A percentile compares a stretch with the other conserved stretches of the same genome.
Evolutionary conservation across 2,113 vertebrate genomes (phyloP).

Genomic region (Vulpes vulpes): DNA sequence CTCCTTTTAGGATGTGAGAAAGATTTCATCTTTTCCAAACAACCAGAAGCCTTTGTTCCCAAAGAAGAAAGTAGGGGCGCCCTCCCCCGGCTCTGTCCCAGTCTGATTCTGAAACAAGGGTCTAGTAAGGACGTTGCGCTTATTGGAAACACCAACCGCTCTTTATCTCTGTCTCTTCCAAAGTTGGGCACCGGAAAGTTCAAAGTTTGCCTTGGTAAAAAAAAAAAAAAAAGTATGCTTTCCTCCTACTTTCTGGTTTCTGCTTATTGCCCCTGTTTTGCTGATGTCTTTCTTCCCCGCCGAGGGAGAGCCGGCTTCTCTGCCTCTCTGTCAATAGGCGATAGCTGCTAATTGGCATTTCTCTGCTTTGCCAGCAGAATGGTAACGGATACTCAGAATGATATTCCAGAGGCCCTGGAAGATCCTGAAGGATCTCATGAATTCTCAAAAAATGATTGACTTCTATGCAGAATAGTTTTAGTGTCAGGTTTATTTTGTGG

Average conservation of each 20-base stretch:
- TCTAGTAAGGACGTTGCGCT: background rate
- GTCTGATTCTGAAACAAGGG: background rate
- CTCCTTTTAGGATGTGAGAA: conserved; percentile 34
- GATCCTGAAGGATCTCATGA: conserved; percentile 45
- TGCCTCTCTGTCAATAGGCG: conserved; percentile 15
- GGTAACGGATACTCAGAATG: conserved; percentile 60
- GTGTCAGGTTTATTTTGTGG: conserved; percentile 37
- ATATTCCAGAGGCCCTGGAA: background rate
- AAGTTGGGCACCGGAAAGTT: background rate
- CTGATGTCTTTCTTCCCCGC: background rate
- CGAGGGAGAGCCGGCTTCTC: conserved; percentile 27
- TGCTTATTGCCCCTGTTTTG: conserved; percentile 47
- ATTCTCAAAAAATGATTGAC: conserved; percentile 56
- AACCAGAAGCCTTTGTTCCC: conserved; percentile 35
- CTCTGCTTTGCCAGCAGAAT: conserved; percentile 60
- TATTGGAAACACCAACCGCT: background rate
- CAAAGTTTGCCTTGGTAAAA: background rate
- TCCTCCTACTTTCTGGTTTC: background rate
- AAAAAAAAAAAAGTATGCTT: too few species aligned
- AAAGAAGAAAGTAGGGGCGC: background rate
- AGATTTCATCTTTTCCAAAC: conserved; percentile 69
- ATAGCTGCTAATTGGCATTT: conserved; percentile 61
- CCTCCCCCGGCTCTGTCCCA: background rate
- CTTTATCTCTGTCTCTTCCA: background rate
- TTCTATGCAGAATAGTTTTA: conserved; percentile 59